Percentiles rank a stretch among this genome's conserved stretches.
phyloP scores from a whole-genome alignment of 2,888 invertebrate species.

The Hybos culiciformis region DNA sequence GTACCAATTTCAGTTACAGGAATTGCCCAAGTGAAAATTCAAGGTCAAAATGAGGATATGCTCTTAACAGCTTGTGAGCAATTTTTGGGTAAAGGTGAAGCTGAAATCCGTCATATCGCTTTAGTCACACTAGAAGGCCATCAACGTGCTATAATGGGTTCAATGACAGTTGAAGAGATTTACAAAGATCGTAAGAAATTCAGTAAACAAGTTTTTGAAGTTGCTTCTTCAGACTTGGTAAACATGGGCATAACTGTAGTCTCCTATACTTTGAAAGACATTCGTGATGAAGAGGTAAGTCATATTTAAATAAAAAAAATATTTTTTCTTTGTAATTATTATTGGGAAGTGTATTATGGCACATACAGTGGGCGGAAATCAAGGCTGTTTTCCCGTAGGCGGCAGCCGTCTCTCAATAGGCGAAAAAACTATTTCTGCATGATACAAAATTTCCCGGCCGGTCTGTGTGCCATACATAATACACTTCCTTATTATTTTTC shows the following conservation, averaged over 20 bases:
- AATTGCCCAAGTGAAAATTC: constrained; percentile 85
- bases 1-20: constrained; percentile 96
- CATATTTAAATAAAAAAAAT: constrained; percentile 21
- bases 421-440: too few relatives aligned
- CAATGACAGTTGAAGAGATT: constrained; percentile 93
- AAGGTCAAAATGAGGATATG: constrained; percentile 63
- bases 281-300: constrained; percentile 84
- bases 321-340: constrained; percentile 26
- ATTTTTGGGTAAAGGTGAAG: constrained; percentile 76
- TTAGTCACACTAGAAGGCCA: constrained; percentile 86
- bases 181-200: constrained; percentile 93
- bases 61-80: constrained; percentile 78
- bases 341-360: constrained; percentile 10
- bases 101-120: constrained; percentile 82
- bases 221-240: constrained; percentile 85
- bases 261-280: constrained; percentile 87
- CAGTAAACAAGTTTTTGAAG: constrained; percentile 88
- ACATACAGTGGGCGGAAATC: not conserved
- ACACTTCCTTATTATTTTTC: too few relatives aligned
- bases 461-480: too few relatives aligned
- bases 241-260: constrained; percentile 96
- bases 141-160: constrained; percentile 91
- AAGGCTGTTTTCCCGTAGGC: too few relatives aligned
- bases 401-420: too few relatives aligned
- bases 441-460: too few relatives aligned